Evolutionary conservation across 2,113 vertebrate genomes (phyloP).

Genomic region (Prinia subflava): DNA sequence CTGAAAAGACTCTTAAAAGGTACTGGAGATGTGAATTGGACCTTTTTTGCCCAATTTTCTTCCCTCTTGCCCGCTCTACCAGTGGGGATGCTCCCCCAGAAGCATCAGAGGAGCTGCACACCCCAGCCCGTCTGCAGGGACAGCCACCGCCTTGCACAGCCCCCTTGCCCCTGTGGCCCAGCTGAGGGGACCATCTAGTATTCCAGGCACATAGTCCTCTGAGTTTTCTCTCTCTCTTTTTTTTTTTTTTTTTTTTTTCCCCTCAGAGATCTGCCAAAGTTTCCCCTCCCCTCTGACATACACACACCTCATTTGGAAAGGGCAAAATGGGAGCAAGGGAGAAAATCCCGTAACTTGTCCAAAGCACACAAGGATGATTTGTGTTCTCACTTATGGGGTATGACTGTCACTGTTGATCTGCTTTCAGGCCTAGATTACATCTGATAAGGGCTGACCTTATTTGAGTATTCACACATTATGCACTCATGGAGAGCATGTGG

Average conservation of each 20-base stretch:
- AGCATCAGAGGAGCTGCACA: constrained; percentile 14
- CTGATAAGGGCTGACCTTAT: constrained; percentile 85
- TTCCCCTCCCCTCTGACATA: background rate
- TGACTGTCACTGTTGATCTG: constrained; percentile 82
- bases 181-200: constrained; percentile 59
- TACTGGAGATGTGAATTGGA: background rate
- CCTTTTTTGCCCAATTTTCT: background rate
- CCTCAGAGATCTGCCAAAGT: constrained; percentile 70
- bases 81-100: constrained; percentile 61
- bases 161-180: background rate
- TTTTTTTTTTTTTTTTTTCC: background rate
- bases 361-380: constrained; percentile 69
- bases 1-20: background rate
- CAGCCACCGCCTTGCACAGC: constrained; percentile 53
- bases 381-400: constrained; percentile 70
- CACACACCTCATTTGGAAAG: constrained; percentile 22
- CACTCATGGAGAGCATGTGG: constrained; percentile 80
- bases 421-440: constrained; percentile 79
- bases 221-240: background rate
- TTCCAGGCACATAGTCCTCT: constrained; percentile 76
- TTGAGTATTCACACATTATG: constrained; percentile 81
- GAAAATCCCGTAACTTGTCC: constrained; percentile 62
- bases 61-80: background rate
- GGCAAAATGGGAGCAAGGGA: background rate
- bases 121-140: constrained; percentile 37